These are phyloP conservation scores for Sebastolobus alascanus DNA, from an alignment of 2,797 vertebrate species.

Conservation along the genomic window DNA sequence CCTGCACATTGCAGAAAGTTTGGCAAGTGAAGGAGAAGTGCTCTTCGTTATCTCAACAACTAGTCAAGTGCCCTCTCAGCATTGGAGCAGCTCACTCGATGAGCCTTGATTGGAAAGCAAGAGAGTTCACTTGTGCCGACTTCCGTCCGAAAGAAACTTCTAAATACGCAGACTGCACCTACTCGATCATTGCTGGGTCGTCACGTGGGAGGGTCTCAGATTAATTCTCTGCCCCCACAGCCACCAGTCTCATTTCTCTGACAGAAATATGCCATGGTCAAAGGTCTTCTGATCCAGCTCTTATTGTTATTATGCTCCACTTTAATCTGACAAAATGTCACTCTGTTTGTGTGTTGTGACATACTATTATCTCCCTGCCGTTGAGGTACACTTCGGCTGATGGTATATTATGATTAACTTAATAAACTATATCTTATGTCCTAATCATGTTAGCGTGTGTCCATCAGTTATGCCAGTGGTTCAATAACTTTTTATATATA, in stretches of 20 bases:
- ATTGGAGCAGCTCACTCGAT: constrained; percentile 2
- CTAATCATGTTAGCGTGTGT: neutral
- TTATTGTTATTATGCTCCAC: neutral
- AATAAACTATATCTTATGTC: neutral
- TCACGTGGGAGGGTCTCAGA: neutral
- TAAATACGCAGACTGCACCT: neutral
- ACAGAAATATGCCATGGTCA: neutral
- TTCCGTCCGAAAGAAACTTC: neutral
- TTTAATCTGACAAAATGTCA: constrained; percentile 4
- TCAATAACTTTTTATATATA: neutral
- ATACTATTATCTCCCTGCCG: neutral
- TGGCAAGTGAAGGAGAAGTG: neutral
- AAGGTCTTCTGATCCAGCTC: constrained; percentile 5
- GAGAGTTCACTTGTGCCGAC: neutral
- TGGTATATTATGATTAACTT: neutral
- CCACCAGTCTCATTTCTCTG: neutral
- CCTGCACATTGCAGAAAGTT: neutral
- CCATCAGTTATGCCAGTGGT: neutral
- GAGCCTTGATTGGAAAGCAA: neutral
- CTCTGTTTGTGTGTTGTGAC: neutral
- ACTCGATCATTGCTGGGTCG: neutral
- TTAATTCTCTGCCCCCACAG: neutral
- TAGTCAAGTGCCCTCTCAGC: constrained; percentile 7
- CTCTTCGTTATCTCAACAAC: constrained; percentile 12
- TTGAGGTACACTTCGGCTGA: neutral